Evolutionary conservation across 2,113 vertebrate species (phyloP), one percentile per base, ranked within the genome.

Genomic region (Rhinogobius similis): DNA sequence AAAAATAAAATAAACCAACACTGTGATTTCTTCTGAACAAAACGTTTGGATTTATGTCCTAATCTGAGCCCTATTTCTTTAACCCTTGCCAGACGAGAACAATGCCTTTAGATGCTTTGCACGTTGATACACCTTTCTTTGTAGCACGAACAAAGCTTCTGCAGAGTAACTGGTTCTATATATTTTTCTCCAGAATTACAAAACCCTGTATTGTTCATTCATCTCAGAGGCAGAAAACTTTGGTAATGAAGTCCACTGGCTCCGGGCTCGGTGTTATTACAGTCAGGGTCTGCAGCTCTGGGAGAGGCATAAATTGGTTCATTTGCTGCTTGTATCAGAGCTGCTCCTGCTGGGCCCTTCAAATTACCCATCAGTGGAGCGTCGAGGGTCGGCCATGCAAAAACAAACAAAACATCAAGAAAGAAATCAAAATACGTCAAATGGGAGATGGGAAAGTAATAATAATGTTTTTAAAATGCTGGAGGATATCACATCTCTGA

Each of bases 281-380:
- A 61, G 58, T 18, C 61, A 61, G 52, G 38, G 13, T 53, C 16
- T 23, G 39, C 27, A 72, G 73, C 53, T 73, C 11, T 67, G 76
- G 62, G 73, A 75, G 48, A 68, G 23, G 32, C 11, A 18, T 14
- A 70, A 70, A 81, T 79, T 55, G 74, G 11, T 76, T 79, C 65
- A 79, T 83, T 81, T 77, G 62, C 61, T 67, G 62, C 65, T 62
- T 59, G 66, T 56, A 65, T 76, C 67, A 8, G 56, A 41, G 70
- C 70, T 72, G 70, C 36, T 50, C 76, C 78, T 72, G 70, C 77
- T 61, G 72, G 73, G 72, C 63, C 67, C 16, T 71, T 72, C 24
- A 78, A 76, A 81, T 83, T 72, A 70, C 76, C 81, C 78, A 86
- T 83, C 75, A 78, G 3, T 67, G 13, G 72, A 63, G 3, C 78